These are phyloP conservation scores for Lathamus discolor DNA, from an alignment of 2,113 vertebrate species.

Conservation along the genomic window DNA sequence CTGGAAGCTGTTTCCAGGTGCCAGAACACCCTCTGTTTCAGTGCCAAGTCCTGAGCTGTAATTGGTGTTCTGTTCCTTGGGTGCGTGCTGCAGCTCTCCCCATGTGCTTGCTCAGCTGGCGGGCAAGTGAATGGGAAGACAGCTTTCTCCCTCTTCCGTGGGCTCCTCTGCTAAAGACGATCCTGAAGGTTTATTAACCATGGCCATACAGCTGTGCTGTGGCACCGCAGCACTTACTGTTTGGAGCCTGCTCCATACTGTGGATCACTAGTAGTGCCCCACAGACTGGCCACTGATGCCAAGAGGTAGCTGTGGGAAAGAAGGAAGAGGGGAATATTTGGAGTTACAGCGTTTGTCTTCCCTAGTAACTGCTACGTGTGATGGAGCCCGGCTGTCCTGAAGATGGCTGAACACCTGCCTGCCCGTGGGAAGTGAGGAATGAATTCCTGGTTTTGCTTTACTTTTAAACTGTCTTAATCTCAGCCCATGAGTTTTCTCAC, in stretches of 20 bases:
- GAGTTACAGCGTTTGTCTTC: background rate
- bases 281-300: background rate
- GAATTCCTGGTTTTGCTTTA: background rate
- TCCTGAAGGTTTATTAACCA: background rate
- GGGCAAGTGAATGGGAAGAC: fast-evolving
- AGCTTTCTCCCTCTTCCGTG: background rate
- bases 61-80: background rate
- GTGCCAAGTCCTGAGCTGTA: background rate
- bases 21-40: background rate
- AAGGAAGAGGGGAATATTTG: background rate
- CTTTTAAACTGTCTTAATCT: background rate
- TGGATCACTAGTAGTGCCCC: background rate
- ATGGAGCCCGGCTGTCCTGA: background rate
- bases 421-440: fast-evolving
- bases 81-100: background rate
- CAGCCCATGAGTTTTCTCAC: background rate
- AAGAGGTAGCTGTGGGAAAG: background rate
- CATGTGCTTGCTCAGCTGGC: background rate
- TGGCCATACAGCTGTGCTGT: background rate
- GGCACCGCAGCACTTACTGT: background rate
- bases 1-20: background rate
- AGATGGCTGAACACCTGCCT: background rate
- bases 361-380: fast-evolving
- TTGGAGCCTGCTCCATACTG: background rate
- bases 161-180: background rate